These are phyloP conservation scores for Donacobius atricapilla DNA, from an alignment of 2,113 vertebrate genomes.

Conservation along the genomic window DNA sequence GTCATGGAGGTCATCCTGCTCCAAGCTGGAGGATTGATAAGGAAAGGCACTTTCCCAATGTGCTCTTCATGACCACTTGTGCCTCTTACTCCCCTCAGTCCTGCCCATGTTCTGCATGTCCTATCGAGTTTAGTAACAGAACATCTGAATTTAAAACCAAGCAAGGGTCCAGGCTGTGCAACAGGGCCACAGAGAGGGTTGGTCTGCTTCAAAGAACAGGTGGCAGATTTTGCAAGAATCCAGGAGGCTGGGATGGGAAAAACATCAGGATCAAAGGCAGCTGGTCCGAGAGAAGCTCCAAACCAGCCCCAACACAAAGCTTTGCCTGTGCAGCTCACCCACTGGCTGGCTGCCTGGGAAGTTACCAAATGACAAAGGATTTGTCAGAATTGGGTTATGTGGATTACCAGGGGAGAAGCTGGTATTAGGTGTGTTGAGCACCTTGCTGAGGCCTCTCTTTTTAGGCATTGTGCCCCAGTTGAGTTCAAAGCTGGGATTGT, in stretches of 20 bases:
- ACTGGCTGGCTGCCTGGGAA: not conserved
- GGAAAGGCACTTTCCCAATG: not conserved
- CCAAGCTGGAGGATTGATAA: not conserved
- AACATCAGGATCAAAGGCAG: not conserved
- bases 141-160: not conserved
- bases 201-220: not conserved
- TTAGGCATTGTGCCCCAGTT: not conserved
- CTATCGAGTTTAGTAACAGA: not conserved
- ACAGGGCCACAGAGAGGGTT: not conserved
- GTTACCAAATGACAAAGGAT: not conserved
- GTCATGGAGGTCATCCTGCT: not conserved
- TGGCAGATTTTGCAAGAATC: not conserved
- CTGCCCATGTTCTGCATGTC: not conserved
- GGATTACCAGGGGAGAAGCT: not conserved
- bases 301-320: not conserved
- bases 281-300: not conserved
- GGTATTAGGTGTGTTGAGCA: not conserved
- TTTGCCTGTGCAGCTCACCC: not conserved
- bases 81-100: not conserved
- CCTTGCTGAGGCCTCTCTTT: not conserved
- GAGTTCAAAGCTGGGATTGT: conserved; percentile 1
- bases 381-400: not conserved
- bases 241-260: not conserved
- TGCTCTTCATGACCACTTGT: not conserved
- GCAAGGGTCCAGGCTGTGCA: not conserved